Conservation (phyloP, 2,797 vertebrate species). For the Delichon dasypus region DNA sequence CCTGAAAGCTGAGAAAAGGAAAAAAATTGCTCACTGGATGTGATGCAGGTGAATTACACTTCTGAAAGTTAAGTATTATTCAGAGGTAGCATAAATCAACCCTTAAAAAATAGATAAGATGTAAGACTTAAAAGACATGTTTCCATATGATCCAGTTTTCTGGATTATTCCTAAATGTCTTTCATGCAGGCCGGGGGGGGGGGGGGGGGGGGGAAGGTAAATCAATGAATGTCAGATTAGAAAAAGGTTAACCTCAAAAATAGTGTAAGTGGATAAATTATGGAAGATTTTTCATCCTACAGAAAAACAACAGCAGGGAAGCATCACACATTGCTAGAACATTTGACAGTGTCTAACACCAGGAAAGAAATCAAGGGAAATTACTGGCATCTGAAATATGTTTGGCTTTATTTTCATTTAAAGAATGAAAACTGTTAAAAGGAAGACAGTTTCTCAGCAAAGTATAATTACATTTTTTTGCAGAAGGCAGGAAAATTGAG, state of each 20-base stretch:
- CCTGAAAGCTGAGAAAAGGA: background rate
- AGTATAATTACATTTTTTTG: background rate
- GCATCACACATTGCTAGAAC: background rate
- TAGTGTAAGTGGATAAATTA: background rate
- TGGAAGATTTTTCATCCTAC: background rate
- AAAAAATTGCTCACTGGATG: background rate
- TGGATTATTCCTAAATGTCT: background rate
- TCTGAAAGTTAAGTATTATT: background rate
- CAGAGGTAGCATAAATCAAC: background rate
- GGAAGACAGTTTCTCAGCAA: background rate
- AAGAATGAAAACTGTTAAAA: background rate
- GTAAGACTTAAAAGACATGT: background rate
- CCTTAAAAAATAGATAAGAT: background rate
- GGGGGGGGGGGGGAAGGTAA: background rate
- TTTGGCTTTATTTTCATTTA: slow-evolving; percentile 1
- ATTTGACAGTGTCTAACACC: background rate
- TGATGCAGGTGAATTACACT: background rate
- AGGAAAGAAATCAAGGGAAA: background rate
- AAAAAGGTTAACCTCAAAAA: background rate
- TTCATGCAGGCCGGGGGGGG: background rate
- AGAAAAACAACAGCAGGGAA: background rate
- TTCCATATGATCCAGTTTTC: background rate
- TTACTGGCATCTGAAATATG: background rate
- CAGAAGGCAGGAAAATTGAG: background rate
- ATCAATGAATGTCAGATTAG: background rate